Evolutionary conservation across 2,113 vertebrate genomes (phyloP), one percentile per base, ranked within the genome.

Genomic region (Apaloderma vittatum): DNA sequence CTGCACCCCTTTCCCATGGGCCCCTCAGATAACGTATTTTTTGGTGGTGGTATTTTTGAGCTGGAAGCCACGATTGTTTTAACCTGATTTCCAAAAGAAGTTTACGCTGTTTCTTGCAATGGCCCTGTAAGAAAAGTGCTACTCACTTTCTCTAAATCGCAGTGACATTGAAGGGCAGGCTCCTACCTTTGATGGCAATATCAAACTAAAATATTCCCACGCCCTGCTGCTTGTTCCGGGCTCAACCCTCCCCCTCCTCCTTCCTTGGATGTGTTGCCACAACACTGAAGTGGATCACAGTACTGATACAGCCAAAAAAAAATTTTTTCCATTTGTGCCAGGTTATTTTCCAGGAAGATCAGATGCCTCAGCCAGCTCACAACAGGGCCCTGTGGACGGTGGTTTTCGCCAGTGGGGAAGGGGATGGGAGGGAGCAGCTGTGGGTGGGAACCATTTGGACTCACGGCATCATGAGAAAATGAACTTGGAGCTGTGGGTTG

Each of bases 331-430:
- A 1, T 71, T 80, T 20, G 12, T 84, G 86, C 75, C 91, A 87
- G 57, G n/a, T 59, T 85, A 23, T 85, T 81, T 85, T 91, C 68
- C 0, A 0, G 80, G 73, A 77, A 71, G 76, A 54, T 46, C 13
- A 43, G 80, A 36, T 7, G 24, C 55, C 57, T 70, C 32, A 32
- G 68, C 46, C 90, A 74, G 83, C 72, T 77, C 59, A 17, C 68
- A 54, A 70, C 49, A 32, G 0, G 2, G 78, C 40, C 59, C 43
- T 51, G 14, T 4, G 15, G 90, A 51, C 1, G 23, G 30, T 0
- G 1, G 29, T 26, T 67, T 67, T 55, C 0, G 2, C 26, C 8
- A 5, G 19, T 0, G 1, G 2, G 86, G 62, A 74, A 74, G 13
- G 32, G 49, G 51, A 36, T 45, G 29, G 10, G 27, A 71, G 45